These are phyloP conservation scores for Hydra vulgaris DNA, from an alignment of 30 jellyfish, hydroid and myxozoan species.

Conservation along the genomic window DNA sequence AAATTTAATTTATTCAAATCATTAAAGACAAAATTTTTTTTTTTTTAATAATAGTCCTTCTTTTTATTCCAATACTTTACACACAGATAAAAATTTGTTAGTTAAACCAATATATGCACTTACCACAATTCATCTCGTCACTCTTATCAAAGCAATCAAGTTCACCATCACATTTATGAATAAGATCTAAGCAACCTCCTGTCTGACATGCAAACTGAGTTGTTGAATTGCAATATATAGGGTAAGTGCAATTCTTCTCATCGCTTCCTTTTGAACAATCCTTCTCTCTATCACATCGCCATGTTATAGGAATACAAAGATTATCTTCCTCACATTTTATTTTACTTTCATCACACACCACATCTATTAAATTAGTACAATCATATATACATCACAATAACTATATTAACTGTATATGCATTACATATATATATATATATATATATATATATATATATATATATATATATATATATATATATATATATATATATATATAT, in stretches of 20 bases:
- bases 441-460: no score
- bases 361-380: neutral
- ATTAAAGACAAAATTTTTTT: no score
- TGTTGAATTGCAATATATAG: neutral
- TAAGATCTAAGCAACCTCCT: conserved; percentile 46
- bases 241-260: conserved; percentile 10
- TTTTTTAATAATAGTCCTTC: no score
- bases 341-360: conserved; percentile 1
- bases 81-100: no score
- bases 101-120: no score
- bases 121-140: conserved; percentile 57
- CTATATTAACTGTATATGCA: no score
- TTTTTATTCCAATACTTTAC: no score
- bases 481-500: no score
- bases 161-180: conserved; percentile 66
- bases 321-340: conserved; percentile 36
- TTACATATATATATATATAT: no score
- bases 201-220: conserved; percentile 7
- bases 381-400: no score
- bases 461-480: no score
- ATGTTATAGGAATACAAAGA: conserved; percentile 21
- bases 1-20: no score
- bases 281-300: conserved; percentile 28
- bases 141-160: conserved; percentile 83
- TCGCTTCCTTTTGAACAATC: conserved; percentile 47